Base-by-base conservation (phyloP, 1,140 invertebrate genomes). In the Chelonus insularis region DNA sequence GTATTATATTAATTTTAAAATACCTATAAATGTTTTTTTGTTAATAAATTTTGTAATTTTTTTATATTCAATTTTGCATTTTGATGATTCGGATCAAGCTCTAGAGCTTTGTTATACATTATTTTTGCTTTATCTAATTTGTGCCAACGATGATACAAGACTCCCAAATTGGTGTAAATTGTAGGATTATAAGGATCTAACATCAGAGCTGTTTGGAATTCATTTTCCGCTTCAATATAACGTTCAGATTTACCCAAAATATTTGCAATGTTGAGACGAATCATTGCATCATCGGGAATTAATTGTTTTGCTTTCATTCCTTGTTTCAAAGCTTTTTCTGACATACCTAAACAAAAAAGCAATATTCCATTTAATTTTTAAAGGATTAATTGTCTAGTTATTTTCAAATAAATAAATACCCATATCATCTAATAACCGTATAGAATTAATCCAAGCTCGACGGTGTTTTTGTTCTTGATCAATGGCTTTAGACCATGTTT, bases 81-180 rank as follows among this genome's bases (percentile, higher is more conserved):
- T 61, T 84, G 80, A 62, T 87, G 82, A 54, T 81, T 73, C 3
- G 92, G 88, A 74, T 94, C 86, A 1, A 95, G 72, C 69, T 84
- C 76, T 34, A 95, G 77, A 9, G 94, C 91, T 75, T 84, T 87
- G 57, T 82, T 81, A 72, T 98, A 98, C 76, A 88, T 86, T 56
- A 84, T 71, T 72, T 89, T 85, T 2, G 95, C 95, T 63, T 86
- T 76, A 0, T 87, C 77, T 63, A 86, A 83, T 82, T 91, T 94
- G 52, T 91, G 90, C 94, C 94, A 97, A 34, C 93, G 87, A 80
- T 98, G 95, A 81, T 97, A 97, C 1, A 97, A 81, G 21, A 98
- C 94, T n/a, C 92, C 93, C 67, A 97, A 84, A 84, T 97, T 97
- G 3, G 90, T 87, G 72, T 90, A 88, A 81, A 92, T 94, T 7